Evolutionary conservation across 92 coral and sea anemone species (phyloP).

Genomic region (Pocillopora meandrina): DNA sequence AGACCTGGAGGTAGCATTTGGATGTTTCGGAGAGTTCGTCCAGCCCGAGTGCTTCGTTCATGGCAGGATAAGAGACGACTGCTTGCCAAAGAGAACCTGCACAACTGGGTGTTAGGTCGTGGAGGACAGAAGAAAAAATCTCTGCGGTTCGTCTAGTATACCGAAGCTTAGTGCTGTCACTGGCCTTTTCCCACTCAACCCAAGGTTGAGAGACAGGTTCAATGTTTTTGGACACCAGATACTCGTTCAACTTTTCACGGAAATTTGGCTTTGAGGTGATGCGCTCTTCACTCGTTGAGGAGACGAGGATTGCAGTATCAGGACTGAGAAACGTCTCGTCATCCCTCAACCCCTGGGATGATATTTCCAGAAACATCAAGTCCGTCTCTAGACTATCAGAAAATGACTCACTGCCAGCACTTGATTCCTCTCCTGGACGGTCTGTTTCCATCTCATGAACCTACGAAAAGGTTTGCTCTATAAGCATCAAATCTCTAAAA

Average conservation of each 20-base stretch:
- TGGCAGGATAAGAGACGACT: constrained; percentile 43
- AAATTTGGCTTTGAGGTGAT: constrained; percentile 21
- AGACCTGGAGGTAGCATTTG: constrained; percentile 36
- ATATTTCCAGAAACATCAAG: constrained; percentile 39
- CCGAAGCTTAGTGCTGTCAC: constrained; percentile 41
- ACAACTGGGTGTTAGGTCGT: constrained; percentile 24
- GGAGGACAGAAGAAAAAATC: constrained; percentile 44
- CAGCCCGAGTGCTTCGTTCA: constrained; percentile 33
- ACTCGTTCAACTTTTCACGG: constrained; percentile 45
- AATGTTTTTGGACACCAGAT: constrained; percentile 32
- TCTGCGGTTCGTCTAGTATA: constrained; percentile 42
- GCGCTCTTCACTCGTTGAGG: constrained; percentile 42
- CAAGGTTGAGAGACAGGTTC: constrained; percentile 45
- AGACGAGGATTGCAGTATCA: constrained; percentile 48
- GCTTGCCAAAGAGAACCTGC: constrained; percentile 53
- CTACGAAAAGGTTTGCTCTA: too few relatives aligned
- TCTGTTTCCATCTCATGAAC: constrained; percentile 25
- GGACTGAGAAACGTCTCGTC: constrained; percentile 59
- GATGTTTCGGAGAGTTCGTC: constrained; percentile 31
- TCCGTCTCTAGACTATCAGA: constrained; percentile 45
- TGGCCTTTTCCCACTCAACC: constrained; percentile 46
- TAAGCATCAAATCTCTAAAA: too few relatives aligned
- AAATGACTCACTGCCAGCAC: constrained; percentile 32
- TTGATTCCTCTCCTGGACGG: constrained; percentile 39
- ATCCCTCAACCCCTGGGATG: constrained; percentile 7